Base-by-base conservation (phyloP, 2,113 vertebrate species). In the Hipposideros armiger region DNA sequence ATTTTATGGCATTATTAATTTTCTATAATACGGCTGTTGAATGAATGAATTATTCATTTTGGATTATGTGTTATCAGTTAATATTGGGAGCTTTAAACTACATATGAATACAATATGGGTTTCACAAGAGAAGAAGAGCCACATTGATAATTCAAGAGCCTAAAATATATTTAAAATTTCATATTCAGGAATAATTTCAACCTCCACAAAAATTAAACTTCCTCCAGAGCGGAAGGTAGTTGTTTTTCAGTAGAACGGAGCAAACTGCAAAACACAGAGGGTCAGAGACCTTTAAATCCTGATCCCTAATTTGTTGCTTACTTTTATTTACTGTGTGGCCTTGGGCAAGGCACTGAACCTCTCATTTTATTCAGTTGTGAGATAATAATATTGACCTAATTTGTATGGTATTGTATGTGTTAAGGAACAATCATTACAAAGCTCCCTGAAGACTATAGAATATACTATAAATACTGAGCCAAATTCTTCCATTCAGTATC, bases 1-100 rank as follows among this genome's bases (percentile, higher is more conserved):
- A 81, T 52, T 93, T 95, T 88, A 95, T 88, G 47, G 8, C 5
- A 94, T 94, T 78, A 82, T 95, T 97, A 97, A 91, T 72, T 87
- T 94, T 84, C 58, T 92, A 78, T 90, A 95, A 91, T 87, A 89
- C 58, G 82, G 45, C 90, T 87, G 17, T 87, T 90, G 66, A 85
- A 93, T 73, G 62, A 90, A 93, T 97, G n/a, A 94, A 94, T 96
- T 85, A 97, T 96, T 97, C 70, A 97, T 92, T 92, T 96, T 97
- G 56, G 72, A 92, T 96, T 95, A 92, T 81, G 30, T 95, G 54
- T 95, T 95, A 67, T 90, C 42, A 64, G 76, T 90, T 92, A 92
- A 95, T 96, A 92, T 73, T 95, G 13, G 58, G 78, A 96, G 56
- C 17, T 95, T 96, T 93, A 92, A 95, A 94, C 47, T 89, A 64